Evolutionary conservation across 2,113 vertebrate genomes (phyloP), one percentile per base, ranked within the genome.

Genomic region (Saguinus imperator): DNA sequence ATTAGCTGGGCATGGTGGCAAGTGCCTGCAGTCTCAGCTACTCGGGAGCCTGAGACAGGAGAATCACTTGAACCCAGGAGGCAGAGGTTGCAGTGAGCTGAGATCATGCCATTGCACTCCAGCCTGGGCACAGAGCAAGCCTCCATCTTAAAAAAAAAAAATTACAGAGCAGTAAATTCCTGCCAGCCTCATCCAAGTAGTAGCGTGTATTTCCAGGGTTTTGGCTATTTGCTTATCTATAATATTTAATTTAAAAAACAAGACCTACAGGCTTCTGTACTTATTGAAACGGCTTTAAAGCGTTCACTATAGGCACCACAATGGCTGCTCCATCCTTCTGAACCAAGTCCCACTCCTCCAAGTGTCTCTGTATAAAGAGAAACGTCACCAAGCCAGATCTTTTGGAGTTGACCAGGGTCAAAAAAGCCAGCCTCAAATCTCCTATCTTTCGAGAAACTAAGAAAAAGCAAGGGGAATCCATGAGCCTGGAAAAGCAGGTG

Each of bases 221-320:
- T 45, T n/a, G 21, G 8, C 5, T 64, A 25, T 10, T 35, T 37
- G 29, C 50, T 80, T 40, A 4, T 17, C n/a, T 52, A 25, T 29
- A 16, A 2, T 0, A n/a, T 9, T 68, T 48, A 4, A 17, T 8
- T 58, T 94, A 48, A n/a, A 40, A 10, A 2, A 75, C 2, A 21
- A 81, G 76, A 18, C 8, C 52, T 1, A 0, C 2, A 17, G 35
- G 27, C 57, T 29, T 48, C 43, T 29, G 27, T 48, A 48, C 6
- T 48, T 48, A 45, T 9, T 76, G 27, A 20, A 79, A 32, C 37
- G 16, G 9, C 52, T 29, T 77, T 35, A 18, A 20, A 45, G 17
- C 3, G 11, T 27, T 27, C 16, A 2, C 0, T 18, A 11, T 1
- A 21, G 55, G 8, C 2, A n/a, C 9, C 43, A 23, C 16, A 0